Evolutionary conservation across 1,140 invertebrate species (phyloP).

Genomic region (Lasioglossum baleicum): DNA sequence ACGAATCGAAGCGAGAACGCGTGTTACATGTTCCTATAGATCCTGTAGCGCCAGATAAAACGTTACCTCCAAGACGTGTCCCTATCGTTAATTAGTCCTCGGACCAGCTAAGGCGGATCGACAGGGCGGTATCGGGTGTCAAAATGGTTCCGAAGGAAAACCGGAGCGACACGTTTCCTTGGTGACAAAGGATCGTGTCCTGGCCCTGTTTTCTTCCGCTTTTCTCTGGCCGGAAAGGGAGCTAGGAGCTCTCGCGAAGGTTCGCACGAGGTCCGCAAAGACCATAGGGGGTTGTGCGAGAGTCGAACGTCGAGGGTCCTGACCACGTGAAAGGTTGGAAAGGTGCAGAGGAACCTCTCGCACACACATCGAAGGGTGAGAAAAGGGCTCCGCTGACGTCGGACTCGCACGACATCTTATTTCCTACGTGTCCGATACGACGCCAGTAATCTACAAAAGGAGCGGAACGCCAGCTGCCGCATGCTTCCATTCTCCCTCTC

Average conservation of each 20-base stretch:
- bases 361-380: constrained; percentile 1
- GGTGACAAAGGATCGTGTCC: background rate
- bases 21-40: too few species aligned
- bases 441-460: constrained; percentile 59
- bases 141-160: background rate
- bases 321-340: constrained; percentile 17
- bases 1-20: too few species aligned
- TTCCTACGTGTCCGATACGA: constrained; percentile 64
- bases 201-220: background rate
- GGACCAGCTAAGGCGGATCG: background rate
- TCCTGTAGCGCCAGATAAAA: too few species aligned
- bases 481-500: background rate
- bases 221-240: background rate
- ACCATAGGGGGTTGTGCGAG: constrained; percentile 10
- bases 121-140: background rate
- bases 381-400: constrained; percentile 47
- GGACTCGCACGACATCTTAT: constrained; percentile 62
- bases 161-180: background rate
- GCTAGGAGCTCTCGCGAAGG: background rate
- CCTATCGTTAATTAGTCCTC: too few species aligned
- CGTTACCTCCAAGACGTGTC: too few species aligned
- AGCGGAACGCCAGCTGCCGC: constrained; percentile 22
- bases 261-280: constrained; percentile 16
- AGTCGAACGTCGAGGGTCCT: constrained; percentile 9
- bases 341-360: constrained; percentile 4